Evolutionary conservation across 2,888 invertebrate species (phyloP).

Genomic region (Nineta flava): DNA sequence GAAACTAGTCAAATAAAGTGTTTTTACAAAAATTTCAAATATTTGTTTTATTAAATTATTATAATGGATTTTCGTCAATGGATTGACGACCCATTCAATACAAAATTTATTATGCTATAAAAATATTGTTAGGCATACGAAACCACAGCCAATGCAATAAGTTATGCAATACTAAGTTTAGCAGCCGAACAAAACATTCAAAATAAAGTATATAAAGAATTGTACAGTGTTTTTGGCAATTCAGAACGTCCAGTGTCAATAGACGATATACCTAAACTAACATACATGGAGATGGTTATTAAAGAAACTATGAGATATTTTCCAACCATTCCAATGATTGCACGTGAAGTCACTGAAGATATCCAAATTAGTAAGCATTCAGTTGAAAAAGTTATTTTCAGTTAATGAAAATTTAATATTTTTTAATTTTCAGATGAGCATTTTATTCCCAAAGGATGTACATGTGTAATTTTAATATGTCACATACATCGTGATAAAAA

Average conservation of each 20-base stretch:
- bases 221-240: background rate
- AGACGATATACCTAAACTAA: conserved; percentile 16
- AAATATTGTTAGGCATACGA: background rate
- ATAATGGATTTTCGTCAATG: too few species aligned
- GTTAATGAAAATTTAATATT: background rate
- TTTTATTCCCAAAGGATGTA: background rate
- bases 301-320: conserved; percentile 20
- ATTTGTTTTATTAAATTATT: too few species aligned
- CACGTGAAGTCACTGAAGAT: conserved; percentile 17
- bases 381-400: too few species aligned
- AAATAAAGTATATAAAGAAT: background rate
- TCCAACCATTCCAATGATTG: conserved; percentile 20
- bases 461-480: background rate
- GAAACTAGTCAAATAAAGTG: too few species aligned
- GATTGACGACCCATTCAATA: too few species aligned
- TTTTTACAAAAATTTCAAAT: too few species aligned
- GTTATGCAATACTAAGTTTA: background rate
- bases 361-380: conserved; percentile 15
- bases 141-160: background rate
- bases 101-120: too few species aligned
- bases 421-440: background rate
- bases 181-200: background rate
- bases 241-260: conserved; percentile 9
- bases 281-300: conserved; percentile 20
- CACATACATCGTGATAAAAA: background rate